Evolutionary conservation across 2,888 invertebrate species (phyloP), one percentile per base, ranked within the genome.

Genomic region (Blastobasis adustella): DNA sequence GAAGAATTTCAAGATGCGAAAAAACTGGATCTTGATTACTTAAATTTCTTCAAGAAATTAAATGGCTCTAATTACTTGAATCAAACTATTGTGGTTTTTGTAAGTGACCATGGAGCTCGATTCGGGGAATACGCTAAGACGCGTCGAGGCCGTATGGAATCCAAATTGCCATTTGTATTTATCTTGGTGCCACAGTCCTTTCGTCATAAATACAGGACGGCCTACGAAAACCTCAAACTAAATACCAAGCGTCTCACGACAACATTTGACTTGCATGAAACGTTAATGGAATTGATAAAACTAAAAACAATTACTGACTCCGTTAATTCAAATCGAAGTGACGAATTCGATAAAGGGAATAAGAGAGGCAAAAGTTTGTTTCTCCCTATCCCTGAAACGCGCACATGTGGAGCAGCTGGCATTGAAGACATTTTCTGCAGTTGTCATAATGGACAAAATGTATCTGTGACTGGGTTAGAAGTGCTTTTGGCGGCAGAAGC

Each of bases 341-440:
- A 23, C 23, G 23, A 23, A 23, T 23, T 23, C 3, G 23, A 23
- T 23, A 23, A 23, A 23, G 3, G 23, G 23, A 23, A 23, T 23
- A 23, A 23, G 23, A 23, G 23, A 23, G 23, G 23, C 23, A 23
- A 92, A 7, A 96, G 95, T 71, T 86, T 95, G 48, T 95, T 97
- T 69, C 75, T 91, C 38, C 90, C 91, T 1, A 90, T 97, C 50
- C 92, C 93, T 0, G 70, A 71, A 38, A 84, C 89, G 41, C 87
- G 96, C 49, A 94, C 93, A 0, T 97, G 97, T 70, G 80, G 89
- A 47, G 82, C 89, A 57, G 95, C 96, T 0, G 91, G 87, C 1
- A 94, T 97, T 47, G 89, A 91, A 0, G 90, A 91, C 9, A 93
- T 94, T 69, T 96, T 93, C 93, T 97, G 96, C 76, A 93, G 94